These are phyloP conservation scores for Thysanoteuthis rhombus DNA, from an alignment of 2,888 invertebrate species.

Conservation along the genomic window DNA sequence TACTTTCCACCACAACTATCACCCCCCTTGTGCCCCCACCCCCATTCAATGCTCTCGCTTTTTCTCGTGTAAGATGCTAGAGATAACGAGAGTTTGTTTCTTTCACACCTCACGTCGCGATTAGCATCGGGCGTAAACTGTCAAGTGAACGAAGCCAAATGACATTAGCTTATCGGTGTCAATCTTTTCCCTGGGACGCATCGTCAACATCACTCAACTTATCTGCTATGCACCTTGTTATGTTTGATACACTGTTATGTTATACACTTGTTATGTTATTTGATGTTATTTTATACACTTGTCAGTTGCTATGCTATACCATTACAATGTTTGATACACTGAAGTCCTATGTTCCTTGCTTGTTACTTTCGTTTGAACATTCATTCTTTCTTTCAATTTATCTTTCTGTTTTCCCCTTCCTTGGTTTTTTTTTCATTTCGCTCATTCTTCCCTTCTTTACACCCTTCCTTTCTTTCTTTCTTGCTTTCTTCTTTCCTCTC, in stretches of 20 bases:
- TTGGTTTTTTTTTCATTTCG: background rate
- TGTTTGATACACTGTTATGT: background rate
- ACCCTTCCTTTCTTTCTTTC: too few relatives aligned
- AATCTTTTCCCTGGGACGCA: background rate
- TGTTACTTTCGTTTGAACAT: background rate
- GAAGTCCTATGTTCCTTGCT: background rate
- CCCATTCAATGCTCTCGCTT: background rate
- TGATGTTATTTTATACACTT: background rate
- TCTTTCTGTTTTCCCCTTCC: background rate
- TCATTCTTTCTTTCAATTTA: background rate
- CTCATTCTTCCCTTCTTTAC: background rate
- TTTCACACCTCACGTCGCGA: background rate
- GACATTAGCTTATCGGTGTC: constrained; percentile 12
- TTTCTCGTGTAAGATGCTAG: background rate
- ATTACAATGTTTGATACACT: background rate
- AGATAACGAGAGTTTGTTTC: constrained; percentile 12
- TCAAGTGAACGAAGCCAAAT: background rate
- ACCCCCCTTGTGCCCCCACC: too few relatives aligned
- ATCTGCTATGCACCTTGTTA: background rate
- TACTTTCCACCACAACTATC: background rate
- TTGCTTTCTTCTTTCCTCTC: constrained; percentile 1
- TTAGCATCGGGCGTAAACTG: background rate
- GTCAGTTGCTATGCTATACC: background rate
- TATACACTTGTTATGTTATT: background rate
- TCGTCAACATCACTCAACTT: background rate